phyloP scores from a whole-genome alignment of 2,888 invertebrate species.

The Orthosia incerta region DNA sequence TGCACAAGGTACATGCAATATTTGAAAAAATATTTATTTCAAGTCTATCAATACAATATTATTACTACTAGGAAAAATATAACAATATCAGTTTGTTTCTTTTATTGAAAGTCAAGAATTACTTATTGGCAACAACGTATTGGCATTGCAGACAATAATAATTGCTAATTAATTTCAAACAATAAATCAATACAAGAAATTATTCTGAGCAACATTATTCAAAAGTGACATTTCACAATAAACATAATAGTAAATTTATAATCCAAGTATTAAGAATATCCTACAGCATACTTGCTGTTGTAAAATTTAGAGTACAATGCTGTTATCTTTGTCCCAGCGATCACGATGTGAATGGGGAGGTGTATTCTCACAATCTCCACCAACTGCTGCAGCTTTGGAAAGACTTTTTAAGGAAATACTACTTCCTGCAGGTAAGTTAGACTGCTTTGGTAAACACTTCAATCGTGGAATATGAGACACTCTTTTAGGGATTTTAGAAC shows the following conservation, averaged over 20 bases:
- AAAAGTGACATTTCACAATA: constrained; percentile 48
- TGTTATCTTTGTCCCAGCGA: constrained; percentile 88
- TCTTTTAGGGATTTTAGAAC: constrained; percentile 77
- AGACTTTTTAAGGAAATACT: constrained; percentile 84
- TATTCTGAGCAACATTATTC: constrained; percentile 47
- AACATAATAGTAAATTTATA: constrained; percentile 49
- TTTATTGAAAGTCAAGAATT: constrained; percentile 67
- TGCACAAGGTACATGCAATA: neutral
- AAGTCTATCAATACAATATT: constrained; percentile 30
- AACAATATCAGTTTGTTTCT: constrained; percentile 49
- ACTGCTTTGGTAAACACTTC: constrained; percentile 81
- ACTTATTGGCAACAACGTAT: constrained; percentile 62
- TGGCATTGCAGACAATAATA: constrained; percentile 56
- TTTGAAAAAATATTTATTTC: constrained; percentile 41
- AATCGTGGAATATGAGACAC: constrained; percentile 87
- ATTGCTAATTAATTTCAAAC: constrained; percentile 49
- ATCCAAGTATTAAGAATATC: constrained; percentile 40
- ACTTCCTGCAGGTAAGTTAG: constrained; percentile 76
- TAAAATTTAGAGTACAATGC: constrained; percentile 83
- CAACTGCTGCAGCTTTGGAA: constrained; percentile 76
- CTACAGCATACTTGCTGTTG: constrained; percentile 41
- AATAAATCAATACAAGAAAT: constrained; percentile 54
- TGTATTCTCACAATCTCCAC: constrained; percentile 88
- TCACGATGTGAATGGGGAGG: constrained; percentile 88
- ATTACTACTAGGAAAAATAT: constrained; percentile 44